Conservation (phyloP, 2,797 vertebrate species). For the Erethizon dorsatum region DNA sequence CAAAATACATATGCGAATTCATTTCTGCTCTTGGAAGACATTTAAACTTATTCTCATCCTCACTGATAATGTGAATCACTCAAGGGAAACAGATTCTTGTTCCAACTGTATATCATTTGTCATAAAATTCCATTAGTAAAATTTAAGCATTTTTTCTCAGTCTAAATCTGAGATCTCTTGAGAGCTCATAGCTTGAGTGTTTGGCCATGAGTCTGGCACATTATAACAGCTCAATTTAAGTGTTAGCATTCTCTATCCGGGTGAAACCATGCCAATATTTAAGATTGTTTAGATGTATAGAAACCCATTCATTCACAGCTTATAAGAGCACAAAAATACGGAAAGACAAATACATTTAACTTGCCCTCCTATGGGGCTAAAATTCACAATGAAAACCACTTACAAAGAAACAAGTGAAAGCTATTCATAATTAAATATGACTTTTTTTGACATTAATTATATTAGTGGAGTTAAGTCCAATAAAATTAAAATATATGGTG, state of each 20-base stretch:
- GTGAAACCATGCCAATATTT: no score
- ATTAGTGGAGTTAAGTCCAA: slow-evolving; percentile 37
- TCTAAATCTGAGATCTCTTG: neutral
- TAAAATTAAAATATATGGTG: slow-evolving; percentile 58
- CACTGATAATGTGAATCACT: neutral
- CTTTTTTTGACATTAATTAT: slow-evolving; percentile 69
- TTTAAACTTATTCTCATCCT: neutral
- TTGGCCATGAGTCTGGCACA: neutral
- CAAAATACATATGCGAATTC: neutral
- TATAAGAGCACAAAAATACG: neutral
- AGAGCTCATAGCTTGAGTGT: neutral
- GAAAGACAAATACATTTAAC: slow-evolving; percentile 15
- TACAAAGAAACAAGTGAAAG: slow-evolving; percentile 58
- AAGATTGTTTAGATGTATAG: neutral
- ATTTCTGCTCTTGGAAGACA: neutral
- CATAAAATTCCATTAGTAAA: neutral
- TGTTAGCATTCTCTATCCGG: neutral
- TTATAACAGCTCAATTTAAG: neutral
- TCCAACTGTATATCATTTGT: neutral
- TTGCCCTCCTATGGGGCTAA: slow-evolving; percentile 29
- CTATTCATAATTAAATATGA: slow-evolving; percentile 79
- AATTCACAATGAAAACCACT: slow-evolving; percentile 39
- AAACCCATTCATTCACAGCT: neutral
- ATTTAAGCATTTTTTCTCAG: neutral
- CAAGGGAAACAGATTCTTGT: neutral